Evolutionary conservation across 2,888 invertebrate genomes (phyloP), one percentile per base, ranked within the genome.

Genomic region (Acleris sparsana): DNA sequence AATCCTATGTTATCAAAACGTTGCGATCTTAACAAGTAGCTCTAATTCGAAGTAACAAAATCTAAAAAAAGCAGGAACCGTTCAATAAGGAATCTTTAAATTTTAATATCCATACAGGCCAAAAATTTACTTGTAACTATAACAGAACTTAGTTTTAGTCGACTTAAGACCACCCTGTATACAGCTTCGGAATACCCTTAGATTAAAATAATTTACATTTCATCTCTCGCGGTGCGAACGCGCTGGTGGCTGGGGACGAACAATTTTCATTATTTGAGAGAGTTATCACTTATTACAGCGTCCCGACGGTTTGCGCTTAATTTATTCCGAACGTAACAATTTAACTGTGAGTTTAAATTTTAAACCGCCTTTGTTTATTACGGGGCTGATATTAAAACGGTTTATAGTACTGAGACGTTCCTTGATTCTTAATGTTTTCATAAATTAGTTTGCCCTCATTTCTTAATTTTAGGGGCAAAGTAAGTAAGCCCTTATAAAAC

Each of bases 261-360:
- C 78, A 83, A 83, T 85, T 83, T 86, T 84, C 83, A 84, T 85
- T 83, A 86, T 83, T 82, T 76, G 79, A 80, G 79, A 80, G 85
- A 86, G 85, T 85, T 87, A 84, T 84, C 84, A 84, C 80, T 87
- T 82, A 83, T 80, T 82, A 80, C 73, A 73, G 66, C 73, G 73
- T 71, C 73, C 74, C 57, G 61, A 62, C 68, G 57, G 58, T 58
- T 48, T 43, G 29, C 62, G 62, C 62, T 66, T 66, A 69, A 69
- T 69, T 69, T 69, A 62, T 62, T 59, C 66, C 39, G 62, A 62
- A 66, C 66, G 62, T 69, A 66, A 66, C 68, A 62, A 62, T 68
- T 63, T 68, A 63, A 63, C 63, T 57, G 63, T 68, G 68, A 61
- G 63, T 64, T 68, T 65, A 66, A 66, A 66, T 66, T 61, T 66